Conservation (phyloP, 1,140 invertebrate species). For the Rhagoletis pomonella region DNA sequence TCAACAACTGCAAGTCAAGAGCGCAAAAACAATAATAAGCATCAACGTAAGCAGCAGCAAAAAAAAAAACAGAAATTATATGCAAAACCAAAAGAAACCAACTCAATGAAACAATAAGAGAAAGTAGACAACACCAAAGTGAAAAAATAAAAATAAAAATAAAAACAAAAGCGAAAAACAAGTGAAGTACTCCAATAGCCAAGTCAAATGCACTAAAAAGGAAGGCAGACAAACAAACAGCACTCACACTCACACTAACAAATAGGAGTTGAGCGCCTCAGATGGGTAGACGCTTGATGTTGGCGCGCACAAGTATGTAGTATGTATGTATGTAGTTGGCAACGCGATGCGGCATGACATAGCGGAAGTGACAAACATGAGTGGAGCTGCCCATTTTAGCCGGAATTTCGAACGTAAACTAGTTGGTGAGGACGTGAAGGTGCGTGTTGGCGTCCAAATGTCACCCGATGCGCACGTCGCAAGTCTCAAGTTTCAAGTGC, state of each 20-base stretch:
- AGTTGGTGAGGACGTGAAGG: not conserved
- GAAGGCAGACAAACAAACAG: not conserved
- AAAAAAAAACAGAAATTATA: not conserved
- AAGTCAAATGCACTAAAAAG: constrained; percentile 15
- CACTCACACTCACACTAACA: not conserved
- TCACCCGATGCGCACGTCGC: constrained; percentile 8
- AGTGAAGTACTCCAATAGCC: constrained; percentile 16
- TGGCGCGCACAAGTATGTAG: too few relatives aligned
- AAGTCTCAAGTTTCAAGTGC: not conserved
- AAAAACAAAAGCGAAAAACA: not conserved
- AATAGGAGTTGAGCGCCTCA: not conserved
- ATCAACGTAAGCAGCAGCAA: not conserved
- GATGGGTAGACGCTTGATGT: not conserved
- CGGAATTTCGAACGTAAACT: too few relatives aligned
- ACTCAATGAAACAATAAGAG: constrained; percentile 27
- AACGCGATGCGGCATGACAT: not conserved
- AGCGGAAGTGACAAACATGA: not conserved
- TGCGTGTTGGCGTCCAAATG: not conserved
- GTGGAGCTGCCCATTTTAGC: not conserved
- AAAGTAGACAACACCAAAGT: not conserved
- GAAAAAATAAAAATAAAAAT: not conserved
- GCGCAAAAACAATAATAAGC: not conserved
- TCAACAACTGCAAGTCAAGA: constrained; percentile 40
- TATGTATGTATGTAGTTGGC: too few relatives aligned
- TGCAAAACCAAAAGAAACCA: constrained; percentile 4